Evolutionary conservation across 2,888 invertebrate genomes (phyloP), one percentile per base, ranked within the genome.

Genomic region (Imbricaverruca yamaguchii): DNA sequence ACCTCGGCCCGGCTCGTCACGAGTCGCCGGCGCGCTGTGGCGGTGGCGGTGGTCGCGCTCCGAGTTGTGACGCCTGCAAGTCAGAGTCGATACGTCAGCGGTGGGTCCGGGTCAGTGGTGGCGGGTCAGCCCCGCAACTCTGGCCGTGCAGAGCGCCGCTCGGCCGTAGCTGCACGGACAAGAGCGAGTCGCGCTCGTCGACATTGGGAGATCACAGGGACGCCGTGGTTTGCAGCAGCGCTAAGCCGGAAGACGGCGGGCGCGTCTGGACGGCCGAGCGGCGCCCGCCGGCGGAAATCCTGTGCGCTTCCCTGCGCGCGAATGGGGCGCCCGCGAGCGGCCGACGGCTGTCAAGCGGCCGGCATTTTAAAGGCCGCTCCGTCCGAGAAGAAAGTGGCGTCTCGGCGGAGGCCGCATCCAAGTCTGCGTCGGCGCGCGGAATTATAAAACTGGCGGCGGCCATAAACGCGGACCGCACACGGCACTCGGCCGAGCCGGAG

Each of bases 241-340:
- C 94, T 94, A 95, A 94, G 88, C 94, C 95, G 84, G 94, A 94
- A 88, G 94, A 93, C 86, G 95, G 93, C 86, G 95, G 92, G 89
- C 94, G 93, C 84, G 94, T 91, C 84, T 95, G 89, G 39, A 1
- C 39, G 39, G 39, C 39, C 39, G 39, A 39, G 39, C 39, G 39
- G 39, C 39, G 39, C 39, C 39, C 39, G 39, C 39, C 39, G 39
- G 39, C 39, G 39, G 39, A 39, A 39, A 39, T 39, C 39, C 39
- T 39, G 39, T 39, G 39, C 39, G 39, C 39, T 39, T 39, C 39
- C 39, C 39, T 39, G 39, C 39, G 39, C 39, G 39, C 39, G 39
- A 39, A 39, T 39, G 39, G 39, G 4, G 39, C 39, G 39, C 2
- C 39, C 39, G 39, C 39, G 39, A 39, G 39, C 39, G 39, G 39